A percentile compares a stretch with the other conserved stretches of the same genome.
Evolutionary conservation across 1,140 invertebrate genomes (phyloP).

Genomic region (Hypsibius dujardini): DNA sequence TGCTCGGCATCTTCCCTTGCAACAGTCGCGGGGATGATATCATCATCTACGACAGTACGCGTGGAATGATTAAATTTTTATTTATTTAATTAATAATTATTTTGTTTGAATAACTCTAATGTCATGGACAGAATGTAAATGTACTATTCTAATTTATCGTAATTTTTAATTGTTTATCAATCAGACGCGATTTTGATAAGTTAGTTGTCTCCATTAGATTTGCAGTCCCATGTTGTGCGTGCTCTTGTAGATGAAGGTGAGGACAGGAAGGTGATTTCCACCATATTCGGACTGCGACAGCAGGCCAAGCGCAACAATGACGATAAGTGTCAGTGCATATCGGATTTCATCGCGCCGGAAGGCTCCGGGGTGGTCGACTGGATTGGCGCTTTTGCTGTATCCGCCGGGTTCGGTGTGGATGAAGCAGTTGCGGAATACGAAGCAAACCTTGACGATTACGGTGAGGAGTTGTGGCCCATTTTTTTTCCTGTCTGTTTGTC

Average conservation of each 20-base stretch:
- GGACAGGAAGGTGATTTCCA: too few relatives aligned
- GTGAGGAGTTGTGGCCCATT: too few relatives aligned
- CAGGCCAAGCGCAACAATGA: constrained; percentile 34
- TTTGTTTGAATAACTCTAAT: too few relatives aligned
- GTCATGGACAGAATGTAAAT: too few relatives aligned
- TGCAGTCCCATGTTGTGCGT: too few relatives aligned
- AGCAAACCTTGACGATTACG: constrained; percentile 41
- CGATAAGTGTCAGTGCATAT: constrained; percentile 38
- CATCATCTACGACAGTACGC: constrained; percentile 29
- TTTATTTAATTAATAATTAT: too few relatives aligned
- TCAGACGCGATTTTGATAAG: too few relatives aligned
- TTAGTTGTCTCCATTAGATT: too few relatives aligned
- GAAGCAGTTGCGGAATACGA: constrained; percentile 37
- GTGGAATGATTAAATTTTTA: too few relatives aligned
- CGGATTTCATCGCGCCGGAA: constrained; percentile 43
- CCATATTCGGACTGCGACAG: constrained; percentile 39
- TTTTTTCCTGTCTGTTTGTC: too few relatives aligned
- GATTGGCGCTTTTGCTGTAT: constrained; percentile 44
- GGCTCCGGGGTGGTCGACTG: constrained; percentile 38
- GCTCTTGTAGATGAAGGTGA: constrained; percentile 27
- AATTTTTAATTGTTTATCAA: too few relatives aligned
- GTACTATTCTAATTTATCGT: too few relatives aligned
- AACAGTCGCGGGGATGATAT: constrained; percentile 40
- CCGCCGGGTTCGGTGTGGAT: constrained; percentile 38
- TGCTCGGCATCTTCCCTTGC: constrained; percentile 39